Conservation (phyloP, 2,797 vertebrate genomes). For the Pseudochirops corinnae region DNA sequence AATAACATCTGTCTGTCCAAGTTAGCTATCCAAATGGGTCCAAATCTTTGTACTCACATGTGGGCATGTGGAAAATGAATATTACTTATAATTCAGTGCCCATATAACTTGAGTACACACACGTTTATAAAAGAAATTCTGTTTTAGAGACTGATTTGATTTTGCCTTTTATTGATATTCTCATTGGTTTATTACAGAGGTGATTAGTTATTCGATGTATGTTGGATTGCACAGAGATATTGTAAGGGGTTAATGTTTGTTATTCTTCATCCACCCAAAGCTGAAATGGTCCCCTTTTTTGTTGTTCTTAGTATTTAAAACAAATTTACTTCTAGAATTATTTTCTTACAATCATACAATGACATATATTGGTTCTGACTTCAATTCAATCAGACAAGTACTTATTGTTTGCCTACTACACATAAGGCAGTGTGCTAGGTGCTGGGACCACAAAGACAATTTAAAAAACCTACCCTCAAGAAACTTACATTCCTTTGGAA, state of each 20-base stretch:
- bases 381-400: background rate
- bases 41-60: slow-evolving; percentile 59
- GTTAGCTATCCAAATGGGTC: slow-evolving; percentile 32
- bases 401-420: background rate
- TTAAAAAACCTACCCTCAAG: background rate
- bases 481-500: background rate
- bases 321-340: slow-evolving; percentile 24
- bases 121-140: slow-evolving; percentile 39
- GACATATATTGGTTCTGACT: background rate
- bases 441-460: background rate
- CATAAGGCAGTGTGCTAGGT: background rate
- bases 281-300: background rate
- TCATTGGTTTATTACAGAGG: slow-evolving; percentile 4
- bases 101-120: background rate
- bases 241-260: background rate
- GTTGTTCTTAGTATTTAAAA: background rate
- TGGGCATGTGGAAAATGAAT: slow-evolving; percentile 56
- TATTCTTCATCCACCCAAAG: background rate
- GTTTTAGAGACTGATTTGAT: slow-evolving; percentile 47
- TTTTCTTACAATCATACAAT: slow-evolving; percentile 37
- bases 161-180: slow-evolving; percentile 1
- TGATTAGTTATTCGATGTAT: background rate
- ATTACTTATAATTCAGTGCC: slow-evolving; percentile 6
- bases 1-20: slow-evolving; percentile 50
- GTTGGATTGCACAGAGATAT: background rate